Evolutionary conservation across 2,888 invertebrate species (phyloP).

Genomic region (Spicauda simplicius): DNA sequence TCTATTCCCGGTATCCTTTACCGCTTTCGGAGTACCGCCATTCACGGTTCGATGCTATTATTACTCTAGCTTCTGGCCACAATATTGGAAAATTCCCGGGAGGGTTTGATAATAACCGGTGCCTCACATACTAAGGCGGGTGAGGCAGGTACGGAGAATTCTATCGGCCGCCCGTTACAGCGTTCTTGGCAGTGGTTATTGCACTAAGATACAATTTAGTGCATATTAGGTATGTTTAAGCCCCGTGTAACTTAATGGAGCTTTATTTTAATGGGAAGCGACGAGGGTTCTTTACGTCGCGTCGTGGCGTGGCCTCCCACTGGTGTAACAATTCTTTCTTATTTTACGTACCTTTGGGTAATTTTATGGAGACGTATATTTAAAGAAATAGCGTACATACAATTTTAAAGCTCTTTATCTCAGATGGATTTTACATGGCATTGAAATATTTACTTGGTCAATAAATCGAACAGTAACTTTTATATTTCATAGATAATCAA

Average conservation of each 20-base stretch:
- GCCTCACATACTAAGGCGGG: conserved; percentile 17
- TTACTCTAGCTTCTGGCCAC: conserved; percentile 31
- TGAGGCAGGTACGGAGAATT: conserved; percentile 11
- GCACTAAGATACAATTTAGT: conserved; percentile 12
- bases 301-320: no score
- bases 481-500: no score
- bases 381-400: no score
- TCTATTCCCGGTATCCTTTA: conserved; percentile 10
- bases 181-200: conserved; percentile 26
- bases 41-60: conserved; percentile 28
- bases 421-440: no score
- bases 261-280: not conserved
- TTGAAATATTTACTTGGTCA: no score
- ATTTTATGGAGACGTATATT: no score
- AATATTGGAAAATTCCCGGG: conserved; percentile 36
- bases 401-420: no score
- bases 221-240: conserved; percentile 18
- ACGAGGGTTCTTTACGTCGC: no score
- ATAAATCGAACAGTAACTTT: no score
- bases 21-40: conserved; percentile 12
- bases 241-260: not conserved
- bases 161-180: conserved; percentile 17
- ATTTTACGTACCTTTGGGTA: no score
- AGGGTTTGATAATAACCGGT: conserved; percentile 30
- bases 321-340: no score